phyloP scores from a whole-genome alignment of 2,888 invertebrate species.

The Oscheius sp. region DNA sequence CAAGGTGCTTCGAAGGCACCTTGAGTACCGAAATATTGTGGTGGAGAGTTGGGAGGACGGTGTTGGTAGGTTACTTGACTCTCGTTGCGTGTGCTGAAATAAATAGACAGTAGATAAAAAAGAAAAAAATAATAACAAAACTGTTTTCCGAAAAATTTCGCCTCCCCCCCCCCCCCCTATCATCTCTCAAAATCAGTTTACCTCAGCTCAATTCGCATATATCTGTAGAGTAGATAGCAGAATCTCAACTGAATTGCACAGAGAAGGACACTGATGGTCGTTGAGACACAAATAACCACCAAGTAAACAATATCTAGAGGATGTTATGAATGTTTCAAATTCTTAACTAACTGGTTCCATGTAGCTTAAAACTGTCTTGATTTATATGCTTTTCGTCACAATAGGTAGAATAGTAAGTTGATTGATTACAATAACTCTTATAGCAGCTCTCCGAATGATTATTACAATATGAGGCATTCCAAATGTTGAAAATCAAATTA shows the following conservation, averaged over 20 bases:
- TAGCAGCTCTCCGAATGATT: neutral
- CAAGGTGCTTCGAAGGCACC: neutral
- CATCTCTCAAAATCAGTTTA: neutral
- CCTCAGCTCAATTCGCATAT: conserved; percentile 5
- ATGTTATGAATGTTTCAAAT: neutral
- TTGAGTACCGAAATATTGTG: neutral
- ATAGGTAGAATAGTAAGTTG: neutral
- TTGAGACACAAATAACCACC: neutral
- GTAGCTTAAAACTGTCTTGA: neutral
- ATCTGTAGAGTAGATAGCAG: conserved; percentile 8
- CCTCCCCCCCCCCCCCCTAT: too few relatives aligned
- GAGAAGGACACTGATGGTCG: neutral
- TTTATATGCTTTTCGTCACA: neutral
- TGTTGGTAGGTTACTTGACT: conserved; percentile 18
- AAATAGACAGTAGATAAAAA: too few relatives aligned
- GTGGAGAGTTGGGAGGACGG: conserved; percentile 17
- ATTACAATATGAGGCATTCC: neutral
- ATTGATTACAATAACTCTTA: neutral
- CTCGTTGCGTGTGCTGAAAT: neutral
- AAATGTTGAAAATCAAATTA: conserved; percentile 7
- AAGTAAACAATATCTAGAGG: neutral
- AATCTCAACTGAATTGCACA: neutral
- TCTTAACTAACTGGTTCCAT: neutral
- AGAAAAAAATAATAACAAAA: too few relatives aligned
- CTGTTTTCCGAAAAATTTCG: too few relatives aligned